Evolutionary conservation across 2,113 vertebrate genomes (phyloP).

Genomic region (Alligator mississippiensis): DNA sequence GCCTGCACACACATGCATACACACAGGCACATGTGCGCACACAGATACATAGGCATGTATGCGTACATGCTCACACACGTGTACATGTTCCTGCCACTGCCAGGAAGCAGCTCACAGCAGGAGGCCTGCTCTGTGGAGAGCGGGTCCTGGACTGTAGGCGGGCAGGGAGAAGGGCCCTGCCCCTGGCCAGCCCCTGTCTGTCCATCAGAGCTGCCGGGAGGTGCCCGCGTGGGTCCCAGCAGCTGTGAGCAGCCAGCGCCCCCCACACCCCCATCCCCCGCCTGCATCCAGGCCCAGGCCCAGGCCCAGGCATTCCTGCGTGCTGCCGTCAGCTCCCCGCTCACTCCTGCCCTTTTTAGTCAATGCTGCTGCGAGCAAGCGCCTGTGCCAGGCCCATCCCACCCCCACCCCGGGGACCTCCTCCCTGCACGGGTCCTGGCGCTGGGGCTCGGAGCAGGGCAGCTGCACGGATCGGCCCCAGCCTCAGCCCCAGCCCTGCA

Average conservation of each 20-base stretch:
- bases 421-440: not conserved
- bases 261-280: not conserved
- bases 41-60: too few species aligned
- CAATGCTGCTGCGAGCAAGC: not conserved
- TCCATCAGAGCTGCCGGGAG: not conserved
- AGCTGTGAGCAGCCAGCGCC: not conserved
- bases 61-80: too few species aligned
- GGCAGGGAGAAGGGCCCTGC: not conserved
- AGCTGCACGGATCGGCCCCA: not conserved
- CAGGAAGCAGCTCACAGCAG: rapidly evolving
- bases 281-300: rapidly evolving
- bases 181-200: not conserved
- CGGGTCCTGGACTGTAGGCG: not conserved
- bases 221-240: not conserved
- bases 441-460: not conserved
- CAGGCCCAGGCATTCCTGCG: constrained; percentile 49
- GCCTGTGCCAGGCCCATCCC: not conserved
- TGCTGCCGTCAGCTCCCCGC: constrained; percentile 49
- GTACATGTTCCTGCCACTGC: rapidly evolving
- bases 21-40: too few species aligned
- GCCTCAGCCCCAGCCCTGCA: not conserved
- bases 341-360: constrained; percentile 72
- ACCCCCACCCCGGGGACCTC: not conserved
- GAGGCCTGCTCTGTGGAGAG: not conserved
- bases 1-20: too few species aligned